These are phyloP conservation scores for Lycocorax pyrrhopterus DNA, from an alignment of 2,113 vertebrate species.

Conservation along the genomic window DNA sequence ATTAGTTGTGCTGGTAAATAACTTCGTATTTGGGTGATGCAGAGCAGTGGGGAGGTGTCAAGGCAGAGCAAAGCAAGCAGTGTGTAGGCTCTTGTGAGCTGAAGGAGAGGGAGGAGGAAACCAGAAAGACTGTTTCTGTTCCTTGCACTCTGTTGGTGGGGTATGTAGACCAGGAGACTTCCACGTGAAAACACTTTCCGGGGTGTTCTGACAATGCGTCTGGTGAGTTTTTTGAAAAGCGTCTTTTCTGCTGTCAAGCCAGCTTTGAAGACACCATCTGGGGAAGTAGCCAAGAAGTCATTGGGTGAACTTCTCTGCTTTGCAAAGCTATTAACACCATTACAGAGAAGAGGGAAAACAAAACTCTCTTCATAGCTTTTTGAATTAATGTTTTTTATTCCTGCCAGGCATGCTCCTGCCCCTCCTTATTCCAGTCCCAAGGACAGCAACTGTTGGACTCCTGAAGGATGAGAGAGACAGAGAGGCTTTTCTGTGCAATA, in stretches of 20 bases:
- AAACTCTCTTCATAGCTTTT: constrained; percentile 51
- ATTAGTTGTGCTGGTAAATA: constrained; percentile 39
- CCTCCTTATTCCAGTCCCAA: constrained; percentile 48
- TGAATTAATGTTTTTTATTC: constrained; percentile 50
- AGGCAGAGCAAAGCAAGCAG: neutral
- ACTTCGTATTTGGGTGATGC: neutral
- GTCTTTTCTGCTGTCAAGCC: neutral
- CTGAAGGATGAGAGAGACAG: constrained; percentile 56
- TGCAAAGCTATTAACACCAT: constrained; percentile 32
- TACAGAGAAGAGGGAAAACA: constrained; percentile 22
- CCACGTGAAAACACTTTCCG: neutral
- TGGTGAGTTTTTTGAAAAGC: neutral
- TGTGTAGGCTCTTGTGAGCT: neutral
- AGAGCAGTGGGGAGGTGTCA: neutral
- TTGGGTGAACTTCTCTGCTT: constrained; percentile 37
- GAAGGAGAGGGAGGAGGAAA: neutral
- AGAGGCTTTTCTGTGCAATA: constrained; percentile 55
- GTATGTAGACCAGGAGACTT: neutral
- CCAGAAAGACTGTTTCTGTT: neutral
- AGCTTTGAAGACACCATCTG: constrained; percentile 26
- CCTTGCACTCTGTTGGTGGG: neutral
- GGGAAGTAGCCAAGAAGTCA: constrained; percentile 51
- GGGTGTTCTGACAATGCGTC: neutral
- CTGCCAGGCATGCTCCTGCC: constrained; percentile 5
- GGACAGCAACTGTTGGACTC: constrained; percentile 51